Evolutionary conservation across 2,797 vertebrate species (phyloP).

Genomic region (Perdix hodgsoniae): DNA sequence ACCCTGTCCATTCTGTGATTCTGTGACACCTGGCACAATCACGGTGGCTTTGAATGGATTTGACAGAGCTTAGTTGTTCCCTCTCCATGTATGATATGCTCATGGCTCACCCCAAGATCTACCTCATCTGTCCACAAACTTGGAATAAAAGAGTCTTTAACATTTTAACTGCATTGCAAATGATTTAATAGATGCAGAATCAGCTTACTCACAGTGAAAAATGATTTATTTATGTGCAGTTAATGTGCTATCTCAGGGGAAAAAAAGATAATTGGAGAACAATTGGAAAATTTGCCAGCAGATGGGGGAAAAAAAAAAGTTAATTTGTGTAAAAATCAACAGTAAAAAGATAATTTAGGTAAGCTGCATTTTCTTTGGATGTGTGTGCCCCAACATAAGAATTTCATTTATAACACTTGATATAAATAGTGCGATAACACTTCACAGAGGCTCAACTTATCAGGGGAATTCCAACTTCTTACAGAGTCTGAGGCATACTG

Average conservation of each 20-base stretch:
- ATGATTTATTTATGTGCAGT: neutral
- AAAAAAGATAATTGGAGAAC: slow-evolving; percentile 15
- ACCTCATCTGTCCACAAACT: neutral
- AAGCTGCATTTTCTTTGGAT: slow-evolving; percentile 58
- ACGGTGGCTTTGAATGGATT: neutral
- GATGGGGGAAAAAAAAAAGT: neutral
- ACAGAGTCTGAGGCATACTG: slow-evolving; percentile 32
- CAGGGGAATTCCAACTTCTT: slow-evolving; percentile 70
- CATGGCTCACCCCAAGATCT: neutral
- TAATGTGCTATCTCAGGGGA: neutral
- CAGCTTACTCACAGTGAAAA: neutral
- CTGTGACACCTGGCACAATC: neutral
- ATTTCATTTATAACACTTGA: slow-evolving; percentile 64
- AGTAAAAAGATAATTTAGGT: slow-evolving; percentile 47
- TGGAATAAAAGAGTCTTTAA: neutral
- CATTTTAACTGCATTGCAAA: neutral
- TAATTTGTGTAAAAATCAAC: slow-evolving; percentile 27
- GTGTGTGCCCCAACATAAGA: neutral
- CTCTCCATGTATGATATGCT: neutral
- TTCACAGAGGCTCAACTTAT: slow-evolving; percentile 62
- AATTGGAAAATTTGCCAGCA: slow-evolving; percentile 28
- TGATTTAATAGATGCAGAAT: neutral
- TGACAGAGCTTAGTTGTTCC: neutral
- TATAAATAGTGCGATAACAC: slow-evolving; percentile 69
- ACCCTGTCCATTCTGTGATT: neutral